phyloP scores from a whole-genome alignment of 2,888 invertebrate species.

The Drosophila histrio region DNA sequence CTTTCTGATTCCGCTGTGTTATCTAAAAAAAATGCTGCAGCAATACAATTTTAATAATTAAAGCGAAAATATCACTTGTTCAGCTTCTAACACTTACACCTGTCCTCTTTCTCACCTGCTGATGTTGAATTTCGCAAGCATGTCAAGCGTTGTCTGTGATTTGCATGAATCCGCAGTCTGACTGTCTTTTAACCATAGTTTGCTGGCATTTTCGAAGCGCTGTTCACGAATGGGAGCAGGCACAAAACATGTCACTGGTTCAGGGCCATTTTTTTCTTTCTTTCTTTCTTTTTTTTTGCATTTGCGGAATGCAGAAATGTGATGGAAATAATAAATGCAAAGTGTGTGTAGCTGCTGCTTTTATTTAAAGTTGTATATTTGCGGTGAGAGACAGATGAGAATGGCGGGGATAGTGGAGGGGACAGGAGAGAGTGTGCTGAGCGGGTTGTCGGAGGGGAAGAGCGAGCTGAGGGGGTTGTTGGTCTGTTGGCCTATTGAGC shows the following conservation, averaged over 20 bases:
- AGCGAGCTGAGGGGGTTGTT: constrained; percentile 16
- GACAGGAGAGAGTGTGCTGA: not conserved
- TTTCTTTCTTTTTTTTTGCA: constrained; percentile 15
- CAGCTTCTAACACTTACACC: not conserved
- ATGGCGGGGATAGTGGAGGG: not conserved
- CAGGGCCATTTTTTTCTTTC: constrained; percentile 56
- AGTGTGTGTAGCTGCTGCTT: constrained; percentile 23
- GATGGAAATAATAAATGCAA: constrained; percentile 58
- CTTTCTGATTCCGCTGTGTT: not conserved
- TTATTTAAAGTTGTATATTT: constrained; percentile 56
- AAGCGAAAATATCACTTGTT: not conserved
- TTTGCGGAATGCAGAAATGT: constrained; percentile 35
- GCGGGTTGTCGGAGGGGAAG: not conserved
- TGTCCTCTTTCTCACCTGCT: not conserved
- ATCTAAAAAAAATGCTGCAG: too few species aligned
- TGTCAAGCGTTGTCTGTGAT: constrained; percentile 39
- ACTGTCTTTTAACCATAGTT: constrained; percentile 13
- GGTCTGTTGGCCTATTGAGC: constrained; percentile 63
- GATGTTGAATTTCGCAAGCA: constrained; percentile 32
- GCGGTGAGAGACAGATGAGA: not conserved
- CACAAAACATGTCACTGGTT: constrained; percentile 74
- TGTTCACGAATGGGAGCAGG: constrained; percentile 9
- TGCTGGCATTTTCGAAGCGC: constrained; percentile 11
- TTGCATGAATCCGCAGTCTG: constrained; percentile 1
- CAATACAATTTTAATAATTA: not conserved